Conservation (phyloP, 1,140 invertebrate genomes). For the Drosophila ficusphila region DNA sequence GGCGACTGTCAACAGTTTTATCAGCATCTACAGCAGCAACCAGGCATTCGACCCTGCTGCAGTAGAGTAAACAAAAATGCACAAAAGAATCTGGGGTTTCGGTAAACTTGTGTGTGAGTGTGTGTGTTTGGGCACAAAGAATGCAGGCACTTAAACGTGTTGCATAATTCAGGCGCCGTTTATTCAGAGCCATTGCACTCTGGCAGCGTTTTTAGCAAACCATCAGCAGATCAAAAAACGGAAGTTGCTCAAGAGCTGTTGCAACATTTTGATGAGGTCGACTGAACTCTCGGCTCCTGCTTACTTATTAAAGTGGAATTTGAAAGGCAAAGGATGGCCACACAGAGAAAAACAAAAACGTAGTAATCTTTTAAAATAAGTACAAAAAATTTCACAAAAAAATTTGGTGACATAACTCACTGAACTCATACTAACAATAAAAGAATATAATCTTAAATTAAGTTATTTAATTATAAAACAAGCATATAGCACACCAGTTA, state of each 20-base stretch:
- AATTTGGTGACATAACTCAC: no score
- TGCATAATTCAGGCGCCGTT: constrained; percentile 73
- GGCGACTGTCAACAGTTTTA: constrained; percentile 56
- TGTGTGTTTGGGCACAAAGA: constrained; percentile 37
- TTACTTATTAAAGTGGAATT: constrained; percentile 58
- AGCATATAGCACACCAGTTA: no score
- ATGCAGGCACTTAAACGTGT: constrained; percentile 72
- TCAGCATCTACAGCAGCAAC: constrained; percentile 34
- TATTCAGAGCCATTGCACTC: constrained; percentile 69
- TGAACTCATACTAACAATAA: no score
- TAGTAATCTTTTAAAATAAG: no score
- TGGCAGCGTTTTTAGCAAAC: constrained; percentile 31
- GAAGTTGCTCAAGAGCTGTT: constrained; percentile 50
- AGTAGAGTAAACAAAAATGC: constrained; percentile 41
- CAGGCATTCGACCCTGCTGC: constrained; percentile 9
- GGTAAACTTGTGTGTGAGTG: not conserved
- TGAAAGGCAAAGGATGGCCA: constrained; percentile 24
- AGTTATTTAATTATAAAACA: no score
- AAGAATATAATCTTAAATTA: no score
- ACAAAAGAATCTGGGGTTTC: constrained; percentile 31
- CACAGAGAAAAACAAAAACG: not conserved
- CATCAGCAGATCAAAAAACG: constrained; percentile 62
- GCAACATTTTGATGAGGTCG: constrained; percentile 50
- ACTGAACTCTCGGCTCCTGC: constrained; percentile 40
- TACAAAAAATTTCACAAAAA: no score